Evolutionary conservation across 1,140 invertebrate genomes (phyloP).

Genomic region (Colletes latitarsis): DNA sequence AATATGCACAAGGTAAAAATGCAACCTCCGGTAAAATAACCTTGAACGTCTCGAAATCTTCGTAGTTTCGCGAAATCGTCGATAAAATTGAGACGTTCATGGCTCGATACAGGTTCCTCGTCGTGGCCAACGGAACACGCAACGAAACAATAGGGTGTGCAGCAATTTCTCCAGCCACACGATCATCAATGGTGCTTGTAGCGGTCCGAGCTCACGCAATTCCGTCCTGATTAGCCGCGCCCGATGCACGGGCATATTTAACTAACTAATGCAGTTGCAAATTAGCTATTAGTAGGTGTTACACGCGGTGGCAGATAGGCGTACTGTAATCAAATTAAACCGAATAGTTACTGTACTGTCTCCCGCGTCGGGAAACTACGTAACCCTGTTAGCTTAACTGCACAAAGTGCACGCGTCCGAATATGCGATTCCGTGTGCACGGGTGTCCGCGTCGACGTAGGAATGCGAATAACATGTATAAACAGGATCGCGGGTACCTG

Average conservation of each 20-base stretch:
- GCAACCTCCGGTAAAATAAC: no score
- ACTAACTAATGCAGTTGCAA: slow-evolving; percentile 71
- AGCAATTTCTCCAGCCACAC: slow-evolving; percentile 25
- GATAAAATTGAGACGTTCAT: background rate
- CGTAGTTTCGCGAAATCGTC: no score
- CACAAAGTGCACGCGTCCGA: slow-evolving; percentile 68
- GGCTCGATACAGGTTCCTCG: background rate
- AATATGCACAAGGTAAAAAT: no score
- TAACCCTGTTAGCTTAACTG: slow-evolving; percentile 66
- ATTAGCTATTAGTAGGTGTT: slow-evolving; percentile 74
- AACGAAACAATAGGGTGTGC: slow-evolving; percentile 35
- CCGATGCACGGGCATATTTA: slow-evolving; percentile 66
- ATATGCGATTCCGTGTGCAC: background rate
- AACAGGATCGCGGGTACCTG: slow-evolving; percentile 9
- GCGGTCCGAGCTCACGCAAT: slow-evolving; percentile 51
- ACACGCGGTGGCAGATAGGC: slow-evolving; percentile 60
- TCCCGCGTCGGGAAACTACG: slow-evolving; percentile 50
- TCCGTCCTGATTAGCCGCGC: slow-evolving; percentile 66
- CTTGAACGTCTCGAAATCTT: no score
- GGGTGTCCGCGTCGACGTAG: background rate
- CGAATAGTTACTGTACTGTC: slow-evolving; percentile 72
- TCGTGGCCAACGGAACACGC: background rate
- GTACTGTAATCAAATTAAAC: slow-evolving; percentile 71
- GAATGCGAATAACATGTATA: slow-evolving; percentile 12
- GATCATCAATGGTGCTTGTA: slow-evolving; percentile 26